Conservation (phyloP, 2,888 invertebrate species). For the Bellardia bayeri region DNA sequence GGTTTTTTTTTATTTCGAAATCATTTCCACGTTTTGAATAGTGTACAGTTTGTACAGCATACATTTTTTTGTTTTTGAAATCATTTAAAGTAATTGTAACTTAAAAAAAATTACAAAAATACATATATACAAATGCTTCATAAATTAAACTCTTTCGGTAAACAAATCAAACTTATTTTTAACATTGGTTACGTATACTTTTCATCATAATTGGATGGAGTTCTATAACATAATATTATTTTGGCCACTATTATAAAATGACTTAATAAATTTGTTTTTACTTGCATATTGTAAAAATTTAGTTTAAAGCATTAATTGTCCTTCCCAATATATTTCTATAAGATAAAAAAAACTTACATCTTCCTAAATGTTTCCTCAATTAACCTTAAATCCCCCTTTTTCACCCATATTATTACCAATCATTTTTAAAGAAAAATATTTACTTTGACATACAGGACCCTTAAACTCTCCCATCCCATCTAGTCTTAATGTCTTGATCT, state of each 20-base stretch:
- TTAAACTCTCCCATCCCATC: slow-evolving; percentile 45
- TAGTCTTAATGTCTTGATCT: slow-evolving; percentile 55
- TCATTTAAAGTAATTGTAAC: slow-evolving; percentile 1
- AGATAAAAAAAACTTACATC: neutral
- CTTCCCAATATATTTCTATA: no score
- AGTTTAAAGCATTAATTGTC: no score
- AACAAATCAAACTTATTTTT: neutral
- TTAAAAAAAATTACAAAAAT: neutral
- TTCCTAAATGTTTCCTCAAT: neutral
- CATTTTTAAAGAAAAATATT: slow-evolving; percentile 2
- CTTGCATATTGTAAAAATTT: no score
- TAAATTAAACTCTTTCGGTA: neutral
- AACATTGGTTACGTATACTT: no score
- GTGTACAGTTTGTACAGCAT: neutral
- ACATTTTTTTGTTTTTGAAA: neutral
- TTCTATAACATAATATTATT: no score
- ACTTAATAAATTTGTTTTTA: no score
- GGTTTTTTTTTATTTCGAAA: neutral
- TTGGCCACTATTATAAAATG: no score
- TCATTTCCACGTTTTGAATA: slow-evolving; percentile 11
- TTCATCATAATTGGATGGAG: no score
- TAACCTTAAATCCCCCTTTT: slow-evolving; percentile 31
- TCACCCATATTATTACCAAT: slow-evolving; percentile 16
- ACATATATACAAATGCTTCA: neutral
- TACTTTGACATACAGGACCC: slow-evolving; percentile 21